Evolutionary conservation across 2,888 invertebrate species (phyloP).

Genomic region (Eristalinus aeneus): DNA sequence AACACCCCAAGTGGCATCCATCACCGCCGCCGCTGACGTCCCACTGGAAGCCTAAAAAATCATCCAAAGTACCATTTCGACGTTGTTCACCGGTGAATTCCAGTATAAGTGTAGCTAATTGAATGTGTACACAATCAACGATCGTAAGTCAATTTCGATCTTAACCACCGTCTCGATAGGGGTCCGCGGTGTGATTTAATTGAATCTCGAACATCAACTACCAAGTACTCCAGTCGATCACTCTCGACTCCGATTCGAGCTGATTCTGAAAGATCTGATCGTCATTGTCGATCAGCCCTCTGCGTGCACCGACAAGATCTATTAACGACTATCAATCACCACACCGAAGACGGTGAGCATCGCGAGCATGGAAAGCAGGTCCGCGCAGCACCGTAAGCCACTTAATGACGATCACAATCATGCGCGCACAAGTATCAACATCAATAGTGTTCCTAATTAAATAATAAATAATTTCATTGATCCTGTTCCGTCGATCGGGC

Average conservation of each 20-base stretch:
- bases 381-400: slow-evolving; percentile 13
- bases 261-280: slow-evolving; percentile 30
- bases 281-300: neutral
- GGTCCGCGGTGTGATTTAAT: slow-evolving; percentile 37
- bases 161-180: slow-evolving; percentile 54
- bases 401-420: slow-evolving; percentile 59
- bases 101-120: slow-evolving; percentile 70
- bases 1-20: slow-evolving; percentile 30
- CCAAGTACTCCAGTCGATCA: slow-evolving; percentile 4
- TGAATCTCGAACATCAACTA: slow-evolving; percentile 50
- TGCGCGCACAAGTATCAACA: slow-evolving; percentile 62
- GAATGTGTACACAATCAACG: slow-evolving; percentile 67
- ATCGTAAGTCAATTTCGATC: slow-evolving; percentile 66
- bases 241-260: slow-evolving; percentile 6
- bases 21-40: slow-evolving; percentile 11
- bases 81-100: slow-evolving; percentile 37
- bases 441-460: slow-evolving; percentile 71
- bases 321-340: slow-evolving; percentile 69
- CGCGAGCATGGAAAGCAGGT: slow-evolving; percentile 17
- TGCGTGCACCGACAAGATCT: slow-evolving; percentile 14
- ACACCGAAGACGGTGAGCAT: neutral
- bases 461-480: slow-evolving; percentile 71
- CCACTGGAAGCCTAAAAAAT: slow-evolving; percentile 21
- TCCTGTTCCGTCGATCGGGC: slow-evolving; percentile 47
- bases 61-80: slow-evolving; percentile 44